phyloP scores from a whole-genome alignment of 2,113 vertebrate species.

The Plestiodon gilberti region DNA sequence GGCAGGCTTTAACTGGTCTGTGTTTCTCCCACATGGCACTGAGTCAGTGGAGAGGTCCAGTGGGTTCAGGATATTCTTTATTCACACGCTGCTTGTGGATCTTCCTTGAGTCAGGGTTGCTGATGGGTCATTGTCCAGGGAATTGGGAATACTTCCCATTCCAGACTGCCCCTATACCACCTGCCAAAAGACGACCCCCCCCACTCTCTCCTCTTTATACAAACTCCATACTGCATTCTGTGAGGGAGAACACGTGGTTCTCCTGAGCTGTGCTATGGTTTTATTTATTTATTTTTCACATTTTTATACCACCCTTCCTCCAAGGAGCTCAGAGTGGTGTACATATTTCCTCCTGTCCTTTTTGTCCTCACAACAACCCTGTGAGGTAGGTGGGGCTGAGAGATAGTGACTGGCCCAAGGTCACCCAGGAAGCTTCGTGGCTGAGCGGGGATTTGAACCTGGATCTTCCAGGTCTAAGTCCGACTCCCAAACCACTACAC shows the following conservation, averaged over 20 bases:
- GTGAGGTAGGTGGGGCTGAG: too few relatives aligned
- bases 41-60: not conserved
- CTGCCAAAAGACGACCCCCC: not conserved
- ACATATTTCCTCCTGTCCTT: too few relatives aligned
- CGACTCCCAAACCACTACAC: too few relatives aligned
- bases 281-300: too few relatives aligned
- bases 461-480: too few relatives aligned
- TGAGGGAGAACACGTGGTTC: not conserved
- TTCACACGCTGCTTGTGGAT: not conserved
- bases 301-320: too few relatives aligned
- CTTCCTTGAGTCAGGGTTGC: not conserved
- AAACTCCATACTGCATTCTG: too few relatives aligned
- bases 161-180: not conserved
- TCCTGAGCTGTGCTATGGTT: not conserved
- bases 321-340: too few relatives aligned
- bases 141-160: not conserved
- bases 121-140: not conserved
- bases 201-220: not conserved
- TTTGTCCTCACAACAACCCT: too few relatives aligned
- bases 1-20: not conserved
- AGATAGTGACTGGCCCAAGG: too few relatives aligned
- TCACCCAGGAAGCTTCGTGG: too few relatives aligned
- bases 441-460: too few relatives aligned
- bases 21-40: not conserved
- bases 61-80: not conserved